Conservation (phyloP, 1,140 invertebrate species). For the Drosophila eugracilis region DNA sequence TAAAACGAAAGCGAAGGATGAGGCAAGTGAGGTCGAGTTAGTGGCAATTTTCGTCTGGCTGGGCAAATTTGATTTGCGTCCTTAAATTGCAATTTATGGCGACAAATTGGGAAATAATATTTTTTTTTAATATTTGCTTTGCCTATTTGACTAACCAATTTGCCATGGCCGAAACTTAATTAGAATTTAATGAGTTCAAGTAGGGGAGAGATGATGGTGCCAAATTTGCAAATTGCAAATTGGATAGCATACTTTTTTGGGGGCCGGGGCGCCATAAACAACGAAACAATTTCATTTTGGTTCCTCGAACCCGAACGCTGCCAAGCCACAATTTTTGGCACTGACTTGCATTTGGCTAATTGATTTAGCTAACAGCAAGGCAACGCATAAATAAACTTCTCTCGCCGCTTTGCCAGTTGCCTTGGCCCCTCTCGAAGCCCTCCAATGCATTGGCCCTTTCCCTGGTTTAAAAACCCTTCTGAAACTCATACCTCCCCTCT, state of each 20-base stretch:
- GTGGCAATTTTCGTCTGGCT: constrained; percentile 65
- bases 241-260: constrained; percentile 61
- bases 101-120: constrained; percentile 69
- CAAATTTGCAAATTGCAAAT: constrained; percentile 47
- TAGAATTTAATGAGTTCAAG: constrained; percentile 68
- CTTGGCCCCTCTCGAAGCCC: constrained; percentile 37
- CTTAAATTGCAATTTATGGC: constrained; percentile 79
- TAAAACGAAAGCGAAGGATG: background rate
- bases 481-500: background rate
- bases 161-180: constrained; percentile 63
- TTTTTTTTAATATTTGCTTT: constrained; percentile 8
- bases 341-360: constrained; percentile 76
- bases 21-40: constrained; percentile 24
- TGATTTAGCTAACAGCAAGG: constrained; percentile 62
- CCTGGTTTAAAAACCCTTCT: constrained; percentile 9
- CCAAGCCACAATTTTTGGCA: constrained; percentile 75
- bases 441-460: constrained; percentile 13
- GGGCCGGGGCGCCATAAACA: constrained; percentile 41
- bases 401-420: constrained; percentile 20
- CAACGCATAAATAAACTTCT: constrained; percentile 48
- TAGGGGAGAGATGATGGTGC: constrained; percentile 4
- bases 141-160: constrained; percentile 42
- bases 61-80: constrained; percentile 71
- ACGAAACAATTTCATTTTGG: constrained; percentile 47
- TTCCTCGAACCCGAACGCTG: background rate